These are phyloP conservation scores for Eubasilissa regina DNA, from an alignment of 1,140 invertebrate species.

Conservation along the genomic window DNA sequence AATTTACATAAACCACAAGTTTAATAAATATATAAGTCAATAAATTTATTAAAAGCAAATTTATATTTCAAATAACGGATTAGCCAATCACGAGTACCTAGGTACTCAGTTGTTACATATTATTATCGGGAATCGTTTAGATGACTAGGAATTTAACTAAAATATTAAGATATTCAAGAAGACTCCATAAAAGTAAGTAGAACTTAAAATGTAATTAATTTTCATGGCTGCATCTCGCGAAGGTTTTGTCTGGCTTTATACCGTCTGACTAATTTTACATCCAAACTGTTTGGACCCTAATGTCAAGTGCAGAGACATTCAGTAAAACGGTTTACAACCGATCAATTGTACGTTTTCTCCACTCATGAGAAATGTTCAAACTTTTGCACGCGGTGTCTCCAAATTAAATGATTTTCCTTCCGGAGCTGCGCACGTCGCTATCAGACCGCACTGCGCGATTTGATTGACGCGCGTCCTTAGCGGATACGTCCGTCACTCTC, in stretches of 20 bases:
- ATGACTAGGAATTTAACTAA: no score
- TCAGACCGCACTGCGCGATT: constrained; percentile 39
- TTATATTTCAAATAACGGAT: no score
- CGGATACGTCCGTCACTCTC: constrained; percentile 56
- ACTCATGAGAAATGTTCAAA: neutral
- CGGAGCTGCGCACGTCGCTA: neutral
- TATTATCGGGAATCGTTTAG: no score
- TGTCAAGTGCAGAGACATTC: neutral
- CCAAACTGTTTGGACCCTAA: neutral
- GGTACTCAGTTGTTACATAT: no score
- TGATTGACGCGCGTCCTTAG: constrained; percentile 59
- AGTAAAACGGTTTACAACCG: neutral
- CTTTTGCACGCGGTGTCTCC: neutral
- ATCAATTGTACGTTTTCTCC: neutral
- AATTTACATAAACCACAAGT: no score
- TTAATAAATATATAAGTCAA: no score
- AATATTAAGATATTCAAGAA: no score
- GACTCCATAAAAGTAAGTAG: no score
- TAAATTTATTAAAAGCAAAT: no score
- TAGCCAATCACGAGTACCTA: no score
- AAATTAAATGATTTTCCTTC: neutral
- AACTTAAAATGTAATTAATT: no score
- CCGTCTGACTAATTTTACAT: constrained; percentile 11
- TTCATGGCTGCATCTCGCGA: no score
- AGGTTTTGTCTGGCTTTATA: neutral